Percentiles rank a stretch among this genome's conserved stretches.
Evolutionary conservation across 2,888 invertebrate species (phyloP).

Genomic region (Drosophila paranaensis): DNA sequence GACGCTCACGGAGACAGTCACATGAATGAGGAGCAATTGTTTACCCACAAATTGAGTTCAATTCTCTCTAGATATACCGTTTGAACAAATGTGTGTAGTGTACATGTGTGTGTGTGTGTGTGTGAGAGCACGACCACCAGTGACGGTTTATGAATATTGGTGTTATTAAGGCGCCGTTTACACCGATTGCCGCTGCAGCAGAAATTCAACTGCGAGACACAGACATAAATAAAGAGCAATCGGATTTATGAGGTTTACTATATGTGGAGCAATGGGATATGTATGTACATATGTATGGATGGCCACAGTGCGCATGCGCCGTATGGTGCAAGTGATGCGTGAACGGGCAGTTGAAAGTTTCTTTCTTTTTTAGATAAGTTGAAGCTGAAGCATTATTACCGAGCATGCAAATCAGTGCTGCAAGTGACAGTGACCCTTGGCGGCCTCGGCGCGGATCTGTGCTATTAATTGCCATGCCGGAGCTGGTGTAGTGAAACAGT

Average conservation of each 20-base stretch:
- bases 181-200: conserved; percentile 9
- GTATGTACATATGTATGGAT: not conserved
- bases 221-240: conserved; percentile 13
- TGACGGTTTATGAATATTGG: conserved; percentile 31
- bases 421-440: conserved; percentile 16
- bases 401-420: conserved; percentile 38
- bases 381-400: conserved; percentile 33
- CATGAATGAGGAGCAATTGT: conserved; percentile 41
- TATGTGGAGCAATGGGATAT: conserved; percentile 3
- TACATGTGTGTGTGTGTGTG: not conserved
- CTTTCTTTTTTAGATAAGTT: conserved; percentile 11
- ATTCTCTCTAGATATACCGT: conserved; percentile 28
- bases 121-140: conserved; percentile 9
- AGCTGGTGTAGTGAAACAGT: conserved; percentile 17
- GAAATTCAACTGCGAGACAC: conserved; percentile 13
- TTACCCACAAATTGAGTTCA: conserved; percentile 33
- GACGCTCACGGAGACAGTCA: conserved; percentile 36
- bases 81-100: conserved; percentile 3
- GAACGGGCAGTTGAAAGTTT: not conserved
- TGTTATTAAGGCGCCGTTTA: conserved; percentile 6
- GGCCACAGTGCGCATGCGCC: conserved; percentile 45
- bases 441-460: not conserved
- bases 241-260: conserved; percentile 23
- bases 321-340: conserved; percentile 39
- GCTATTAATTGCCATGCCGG: conserved; percentile 31